Evolutionary conservation across 2,888 invertebrate genomes (phyloP).

Genomic region (Nomada fabriciana): DNA sequence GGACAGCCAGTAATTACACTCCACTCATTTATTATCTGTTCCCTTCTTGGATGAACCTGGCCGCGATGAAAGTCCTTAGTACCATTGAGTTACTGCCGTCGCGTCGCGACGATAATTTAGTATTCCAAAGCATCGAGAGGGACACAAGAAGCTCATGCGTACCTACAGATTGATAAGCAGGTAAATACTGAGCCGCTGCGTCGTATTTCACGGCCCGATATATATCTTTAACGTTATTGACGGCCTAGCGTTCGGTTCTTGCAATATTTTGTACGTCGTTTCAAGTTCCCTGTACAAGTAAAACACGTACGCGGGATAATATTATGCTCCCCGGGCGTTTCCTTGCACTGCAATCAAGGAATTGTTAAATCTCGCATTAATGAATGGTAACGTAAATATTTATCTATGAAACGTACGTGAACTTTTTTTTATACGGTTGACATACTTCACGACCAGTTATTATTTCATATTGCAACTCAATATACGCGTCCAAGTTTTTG

Average conservation of each 20-base stretch:
- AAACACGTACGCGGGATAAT: background rate
- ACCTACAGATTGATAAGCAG: conserved; percentile 43
- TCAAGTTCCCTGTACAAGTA: background rate
- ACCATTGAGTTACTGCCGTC: conserved; percentile 51
- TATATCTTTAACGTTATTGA: conserved; percentile 40
- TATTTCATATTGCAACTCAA: background rate
- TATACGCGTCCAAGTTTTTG: background rate
- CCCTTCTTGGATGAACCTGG: conserved; percentile 28
- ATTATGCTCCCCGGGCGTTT: background rate
- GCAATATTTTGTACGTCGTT: background rate
- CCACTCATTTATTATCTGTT: conserved; percentile 48
- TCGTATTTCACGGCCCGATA: conserved; percentile 37
- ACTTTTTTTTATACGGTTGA: background rate
- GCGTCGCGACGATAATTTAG: conserved; percentile 52
- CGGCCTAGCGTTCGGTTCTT: background rate
- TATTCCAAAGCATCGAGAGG: conserved; percentile 21
- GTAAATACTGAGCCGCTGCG: background rate
- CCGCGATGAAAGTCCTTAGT: conserved; percentile 45
- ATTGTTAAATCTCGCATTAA: conserved; percentile 17
- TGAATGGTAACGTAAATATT: conserved; percentile 1
- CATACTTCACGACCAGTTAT: background rate
- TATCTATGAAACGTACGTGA: background rate
- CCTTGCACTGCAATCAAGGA: conserved; percentile 1
- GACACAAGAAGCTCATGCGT: conserved; percentile 19
- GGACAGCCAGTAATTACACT: conserved; percentile 58